Percentiles rank a stretch among this genome's conserved stretches.
Conservation (phyloP, 2,113 vertebrate genomes). For the Sminthopsis crassicaudata region DNA sequence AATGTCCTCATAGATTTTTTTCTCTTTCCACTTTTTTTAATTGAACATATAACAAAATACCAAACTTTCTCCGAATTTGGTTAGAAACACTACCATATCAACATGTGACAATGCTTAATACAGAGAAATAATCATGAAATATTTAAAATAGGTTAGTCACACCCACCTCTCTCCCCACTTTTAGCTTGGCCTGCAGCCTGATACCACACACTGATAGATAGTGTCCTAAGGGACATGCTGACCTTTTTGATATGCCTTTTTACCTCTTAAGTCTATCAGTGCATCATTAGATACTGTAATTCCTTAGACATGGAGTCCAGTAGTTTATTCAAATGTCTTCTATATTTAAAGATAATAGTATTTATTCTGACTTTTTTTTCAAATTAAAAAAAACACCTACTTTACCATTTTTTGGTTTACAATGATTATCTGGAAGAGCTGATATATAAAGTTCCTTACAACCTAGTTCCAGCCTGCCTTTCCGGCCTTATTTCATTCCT, state of each 20-base stretch:
- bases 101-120: background rate
- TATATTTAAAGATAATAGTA: slow-evolving; percentile 58
- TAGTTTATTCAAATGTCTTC: slow-evolving; percentile 55
- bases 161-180: slow-evolving; percentile 6
- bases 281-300: slow-evolving; percentile 17
- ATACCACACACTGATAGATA: slow-evolving; percentile 49
- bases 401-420: background rate
- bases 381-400: background rate
- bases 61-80: background rate
- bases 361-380: slow-evolving; percentile 40
- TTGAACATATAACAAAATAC: background rate
- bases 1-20: background rate
- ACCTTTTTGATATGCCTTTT: slow-evolving; percentile 31
- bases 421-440: background rate
- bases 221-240: slow-evolving; percentile 14
- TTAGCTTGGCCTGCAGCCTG: background rate
- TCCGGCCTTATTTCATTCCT: background rate
- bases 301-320: slow-evolving; percentile 64
- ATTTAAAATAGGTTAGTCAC: background rate
- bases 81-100: background rate
- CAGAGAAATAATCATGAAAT: background rate
- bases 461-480: background rate
- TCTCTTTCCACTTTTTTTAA: slow-evolving; percentile 8
- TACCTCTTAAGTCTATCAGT: slow-evolving; percentile 34
- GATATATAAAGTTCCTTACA: background rate